phyloP scores from a whole-genome alignment of 2,113 vertebrate genomes.

The Felis catus region F.catus_Fca126_mat1.0 CM031425.1:53989001-53989500 shows the following conservation, averaged over 20 bases:
- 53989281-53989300: background rate
- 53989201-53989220: background rate
- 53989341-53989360: rapidly evolving
- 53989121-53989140: background rate
- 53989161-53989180: background rate
- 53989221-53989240: background rate
- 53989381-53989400: background rate
- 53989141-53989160: background rate
- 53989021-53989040: background rate
- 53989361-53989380: background rate
- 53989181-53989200: rapidly evolving
- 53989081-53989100: background rate
- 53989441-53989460: background rate
- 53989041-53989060: background rate
- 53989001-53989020: background rate
- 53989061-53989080: background rate
- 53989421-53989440: rapidly evolving
- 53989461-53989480: no score
- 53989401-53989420: background rate
- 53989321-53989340: background rate
- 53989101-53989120: rapidly evolving
- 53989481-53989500: rapidly evolving
- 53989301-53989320: background rate
- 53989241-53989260: background rate
- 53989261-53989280: background rate